A percentile compares a stretch with the other conserved stretches of the same genome.
phyloP scores from a whole-genome alignment of 2,113 vertebrate species.

The Phaethornis superciliosus region DNA sequence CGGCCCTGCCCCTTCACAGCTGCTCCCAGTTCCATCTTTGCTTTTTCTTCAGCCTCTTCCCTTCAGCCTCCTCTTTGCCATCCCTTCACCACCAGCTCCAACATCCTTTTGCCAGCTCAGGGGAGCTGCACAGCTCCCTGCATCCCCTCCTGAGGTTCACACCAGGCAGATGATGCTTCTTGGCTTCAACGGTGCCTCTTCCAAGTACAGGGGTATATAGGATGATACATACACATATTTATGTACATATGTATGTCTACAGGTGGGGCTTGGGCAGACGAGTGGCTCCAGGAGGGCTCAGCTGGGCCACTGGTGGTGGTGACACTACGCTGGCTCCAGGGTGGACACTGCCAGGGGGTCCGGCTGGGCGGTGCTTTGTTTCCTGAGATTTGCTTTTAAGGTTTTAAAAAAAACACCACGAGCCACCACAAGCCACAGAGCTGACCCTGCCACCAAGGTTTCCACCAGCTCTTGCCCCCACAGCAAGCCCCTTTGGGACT shows the following conservation, averaged over 20 bases:
- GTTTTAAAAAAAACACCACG: not conserved
- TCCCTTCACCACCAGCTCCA: not conserved
- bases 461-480: not conserved
- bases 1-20: not conserved
- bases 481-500: not conserved
- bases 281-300: not conserved
- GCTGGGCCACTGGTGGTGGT: accelerated
- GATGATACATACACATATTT: not conserved
- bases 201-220: not conserved
- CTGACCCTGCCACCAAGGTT: not conserved
- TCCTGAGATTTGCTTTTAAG: slow-evolving; percentile 51
- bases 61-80: not conserved
- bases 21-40: not conserved
- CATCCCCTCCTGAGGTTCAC: not conserved
- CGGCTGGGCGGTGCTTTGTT: not conserved
- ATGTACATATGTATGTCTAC: accelerated
- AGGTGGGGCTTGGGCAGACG: not conserved
- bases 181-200: not conserved
- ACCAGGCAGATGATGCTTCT: accelerated
- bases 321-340: not conserved
- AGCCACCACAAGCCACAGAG: not conserved
- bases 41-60: not conserved
- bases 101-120: not conserved
- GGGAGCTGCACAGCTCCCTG: not conserved
- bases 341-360: not conserved